phyloP scores from a whole-genome alignment of 2,888 invertebrate species.

The Gordius sp. region DNA sequence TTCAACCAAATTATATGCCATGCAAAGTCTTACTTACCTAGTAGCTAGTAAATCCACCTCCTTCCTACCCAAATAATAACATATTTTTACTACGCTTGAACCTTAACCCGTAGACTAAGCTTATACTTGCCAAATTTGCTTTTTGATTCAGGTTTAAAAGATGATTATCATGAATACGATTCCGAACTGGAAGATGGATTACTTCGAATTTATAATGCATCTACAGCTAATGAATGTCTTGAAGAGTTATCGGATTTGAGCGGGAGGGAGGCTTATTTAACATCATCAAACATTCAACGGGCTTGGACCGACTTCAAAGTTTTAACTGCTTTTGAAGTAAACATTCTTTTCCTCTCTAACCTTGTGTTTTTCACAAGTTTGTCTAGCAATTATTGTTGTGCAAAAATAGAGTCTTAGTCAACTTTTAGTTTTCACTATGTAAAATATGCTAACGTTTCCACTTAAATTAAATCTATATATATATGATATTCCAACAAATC shows the following conservation, averaged over 20 bases:
- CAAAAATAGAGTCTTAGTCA: too few species aligned
- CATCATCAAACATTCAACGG: background rate
- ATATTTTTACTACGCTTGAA: too few species aligned
- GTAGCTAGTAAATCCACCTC: slow-evolving; percentile 4
- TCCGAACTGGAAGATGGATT: background rate
- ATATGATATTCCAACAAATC: too few species aligned
- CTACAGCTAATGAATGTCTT: background rate
- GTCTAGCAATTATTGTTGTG: too few species aligned
- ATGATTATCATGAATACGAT: slow-evolving; percentile 2
- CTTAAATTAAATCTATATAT: too few species aligned
- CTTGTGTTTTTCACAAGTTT: too few species aligned
- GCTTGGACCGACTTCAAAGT: background rate
- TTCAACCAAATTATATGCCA: background rate
- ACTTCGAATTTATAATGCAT: background rate
- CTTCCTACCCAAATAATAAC: background rate
- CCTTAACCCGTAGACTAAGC: too few species aligned
- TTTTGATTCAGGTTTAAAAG: background rate
- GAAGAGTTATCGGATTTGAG: background rate
- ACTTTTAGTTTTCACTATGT: too few species aligned
- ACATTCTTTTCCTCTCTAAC: too few species aligned
- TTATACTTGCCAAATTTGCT: too few species aligned
- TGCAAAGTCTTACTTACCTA: background rate
- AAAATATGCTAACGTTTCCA: too few species aligned
- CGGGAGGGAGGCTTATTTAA: background rate
- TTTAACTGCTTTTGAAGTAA: background rate